Conservation (phyloP, 2,113 vertebrate genomes). For the Micronycteris hirsuta region DNA sequence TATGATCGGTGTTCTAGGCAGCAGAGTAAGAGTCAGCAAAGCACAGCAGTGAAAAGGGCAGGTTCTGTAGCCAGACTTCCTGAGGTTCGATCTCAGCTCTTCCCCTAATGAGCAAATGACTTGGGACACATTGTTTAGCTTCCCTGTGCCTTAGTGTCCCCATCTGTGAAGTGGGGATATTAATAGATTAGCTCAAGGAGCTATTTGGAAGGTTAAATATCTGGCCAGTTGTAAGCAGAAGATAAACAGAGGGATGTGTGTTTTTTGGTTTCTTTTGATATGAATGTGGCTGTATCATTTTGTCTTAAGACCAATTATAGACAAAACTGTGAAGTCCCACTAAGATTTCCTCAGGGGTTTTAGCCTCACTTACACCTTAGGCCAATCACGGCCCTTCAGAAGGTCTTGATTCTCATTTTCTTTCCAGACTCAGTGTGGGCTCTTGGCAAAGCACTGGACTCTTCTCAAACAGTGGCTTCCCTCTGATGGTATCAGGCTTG, state of each 20-base stretch:
- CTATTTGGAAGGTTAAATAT: not conserved
- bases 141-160: not conserved
- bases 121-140: not conserved
- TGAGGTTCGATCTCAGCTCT: not conserved
- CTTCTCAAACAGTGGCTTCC: not conserved
- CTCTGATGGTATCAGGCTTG: not conserved
- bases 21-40: not conserved
- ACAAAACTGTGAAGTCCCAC: not conserved
- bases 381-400: not conserved
- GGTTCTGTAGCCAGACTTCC: not conserved
- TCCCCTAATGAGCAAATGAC: rapidly evolving
- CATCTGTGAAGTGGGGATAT: not conserved
- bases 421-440: not conserved
- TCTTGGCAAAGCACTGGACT: not conserved
- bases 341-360: not conserved
- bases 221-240: not conserved
- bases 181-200: not conserved
- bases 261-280: not conserved
- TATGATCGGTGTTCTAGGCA: not conserved
- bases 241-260: not conserved
- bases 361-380: not conserved
- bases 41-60: not conserved
- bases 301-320: not conserved
- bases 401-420: not conserved
- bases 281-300: not conserved